Base-by-base conservation (phyloP, 2,113 vertebrate genomes). In the Trochalopteron elliotii region DNA sequence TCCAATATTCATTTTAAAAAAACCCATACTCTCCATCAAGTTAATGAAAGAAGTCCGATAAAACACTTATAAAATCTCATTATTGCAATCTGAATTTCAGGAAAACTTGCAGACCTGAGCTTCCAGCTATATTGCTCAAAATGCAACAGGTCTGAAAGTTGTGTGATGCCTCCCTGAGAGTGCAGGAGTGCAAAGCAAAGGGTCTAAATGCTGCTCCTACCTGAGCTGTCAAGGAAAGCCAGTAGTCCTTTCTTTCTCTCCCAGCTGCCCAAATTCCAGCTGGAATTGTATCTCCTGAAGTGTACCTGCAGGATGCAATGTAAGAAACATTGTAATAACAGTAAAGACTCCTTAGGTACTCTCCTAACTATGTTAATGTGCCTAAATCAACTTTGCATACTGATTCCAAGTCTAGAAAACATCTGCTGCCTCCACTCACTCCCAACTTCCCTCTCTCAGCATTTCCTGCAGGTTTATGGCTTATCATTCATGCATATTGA, bases 181-280 rank as follows among this genome's bases (percentile, higher is more conserved):
- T 3, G 19, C 12, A 67, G 55, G 47, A 53, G 8, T 5, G 5
- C 11, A 57, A 57, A 87, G 37, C 23, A 35, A 11, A 61, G 15
- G 18, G 8, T 45, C 21, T 25, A 9, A 52, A 12, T 7, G 19
- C 10, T 77, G 57, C 44, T 69, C 59, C 67, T 57, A 15, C 56
- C 55, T 67, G n/a, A 35, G 52, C 0, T 8, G 2, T 14, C 0
- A 0, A n/a, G 10, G 15, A 22, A 64, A 49, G 56, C 18, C 42
- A 47, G 4, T 5, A 3, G 9, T 74, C 60, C 42, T 33, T 88
- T 35, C 19, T 74, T 39, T 44, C 47, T 40, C 63, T 57, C 14
- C 7, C 2, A 35, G 20, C 31, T 15, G 28, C 31, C 37, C 44
- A 23, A 49, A 60, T 53, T 60, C 31, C 22, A 72, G 24, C 12